phyloP scores from a whole-genome alignment of 2,888 invertebrate species.

The Punctoribates punctum region DNA sequence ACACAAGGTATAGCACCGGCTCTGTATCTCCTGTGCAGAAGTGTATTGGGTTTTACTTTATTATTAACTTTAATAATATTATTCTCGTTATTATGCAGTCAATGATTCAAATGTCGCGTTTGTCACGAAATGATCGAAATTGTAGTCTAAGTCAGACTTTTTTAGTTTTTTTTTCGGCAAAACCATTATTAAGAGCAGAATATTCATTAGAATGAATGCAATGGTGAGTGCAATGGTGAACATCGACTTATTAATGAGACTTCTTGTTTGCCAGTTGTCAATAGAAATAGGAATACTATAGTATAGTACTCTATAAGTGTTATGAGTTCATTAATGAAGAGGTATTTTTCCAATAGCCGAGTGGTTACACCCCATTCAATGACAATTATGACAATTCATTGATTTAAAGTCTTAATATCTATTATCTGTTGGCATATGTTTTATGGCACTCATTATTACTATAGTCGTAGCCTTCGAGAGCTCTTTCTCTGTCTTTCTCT shows the following conservation, averaged over 20 bases:
- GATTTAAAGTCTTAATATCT: constrained; percentile 33
- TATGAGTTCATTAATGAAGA: not conserved
- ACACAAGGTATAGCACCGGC: not conserved
- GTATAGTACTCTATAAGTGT: not conserved
- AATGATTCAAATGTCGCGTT: constrained; percentile 13
- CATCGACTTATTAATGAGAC: constrained; percentile 24
- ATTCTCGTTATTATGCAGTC: constrained; percentile 18
- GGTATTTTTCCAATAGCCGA: not conserved
- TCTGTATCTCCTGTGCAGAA: not conserved
- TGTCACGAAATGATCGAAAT: constrained; percentile 30
- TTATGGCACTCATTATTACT: constrained; percentile 2
- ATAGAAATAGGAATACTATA: not conserved
- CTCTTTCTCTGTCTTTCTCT: not conserved
- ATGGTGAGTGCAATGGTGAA: not conserved
- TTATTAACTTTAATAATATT: constrained; percentile 29
- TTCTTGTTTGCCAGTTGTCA: constrained; percentile 28
- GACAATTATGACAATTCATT: constrained; percentile 30
- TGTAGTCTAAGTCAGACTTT: constrained; percentile 12
- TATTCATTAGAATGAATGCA: not conserved
- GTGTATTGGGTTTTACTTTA: constrained; percentile 13
- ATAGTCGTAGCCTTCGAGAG: not conserved
- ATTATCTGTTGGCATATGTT: not conserved
- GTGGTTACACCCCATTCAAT: constrained; percentile 26
- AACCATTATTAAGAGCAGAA: not conserved
- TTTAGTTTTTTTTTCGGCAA: not conserved